phyloP scores from a whole-genome alignment of 2,888 invertebrate species.

The Oligia strigilis region DNA sequence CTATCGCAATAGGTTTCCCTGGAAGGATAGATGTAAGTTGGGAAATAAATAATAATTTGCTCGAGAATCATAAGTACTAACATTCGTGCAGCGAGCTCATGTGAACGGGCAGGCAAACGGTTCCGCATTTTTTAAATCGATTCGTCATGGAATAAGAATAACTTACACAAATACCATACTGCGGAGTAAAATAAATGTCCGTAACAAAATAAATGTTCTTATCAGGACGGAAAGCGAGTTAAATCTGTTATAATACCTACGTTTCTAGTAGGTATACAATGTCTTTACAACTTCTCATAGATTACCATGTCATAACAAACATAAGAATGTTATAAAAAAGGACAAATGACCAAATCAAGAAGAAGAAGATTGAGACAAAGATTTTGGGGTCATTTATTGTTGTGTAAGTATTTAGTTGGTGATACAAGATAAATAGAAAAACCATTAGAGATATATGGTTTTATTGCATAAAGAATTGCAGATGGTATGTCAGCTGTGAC shows the following conservation, averaged over 20 bases:
- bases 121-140: constrained; percentile 56
- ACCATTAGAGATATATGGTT: no score
- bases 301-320: not conserved
- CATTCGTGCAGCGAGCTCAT: constrained; percentile 18
- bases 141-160: constrained; percentile 46
- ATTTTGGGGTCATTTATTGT: not conserved
- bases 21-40: no score
- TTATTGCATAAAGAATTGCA: no score
- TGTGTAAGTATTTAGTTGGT: not conserved
- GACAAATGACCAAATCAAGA: not conserved
- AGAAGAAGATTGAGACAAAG: not conserved
- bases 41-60: not conserved
- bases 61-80: constrained; percentile 15
- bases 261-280: not conserved
- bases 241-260: not conserved
- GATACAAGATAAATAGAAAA: no score
- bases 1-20: no score
- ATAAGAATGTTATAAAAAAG: not conserved
- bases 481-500: no score
- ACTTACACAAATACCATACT: constrained; percentile 31
- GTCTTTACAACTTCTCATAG: not conserved
- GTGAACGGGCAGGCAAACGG: constrained; percentile 3
- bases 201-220: constrained; percentile 35
- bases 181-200: constrained; percentile 16
- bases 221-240: constrained; percentile 21